A percentile compares a stretch with the other conserved stretches of the same genome.
phyloP scores from a whole-genome alignment of 2,113 vertebrate genomes.

The Polyodon spathula region DNA sequence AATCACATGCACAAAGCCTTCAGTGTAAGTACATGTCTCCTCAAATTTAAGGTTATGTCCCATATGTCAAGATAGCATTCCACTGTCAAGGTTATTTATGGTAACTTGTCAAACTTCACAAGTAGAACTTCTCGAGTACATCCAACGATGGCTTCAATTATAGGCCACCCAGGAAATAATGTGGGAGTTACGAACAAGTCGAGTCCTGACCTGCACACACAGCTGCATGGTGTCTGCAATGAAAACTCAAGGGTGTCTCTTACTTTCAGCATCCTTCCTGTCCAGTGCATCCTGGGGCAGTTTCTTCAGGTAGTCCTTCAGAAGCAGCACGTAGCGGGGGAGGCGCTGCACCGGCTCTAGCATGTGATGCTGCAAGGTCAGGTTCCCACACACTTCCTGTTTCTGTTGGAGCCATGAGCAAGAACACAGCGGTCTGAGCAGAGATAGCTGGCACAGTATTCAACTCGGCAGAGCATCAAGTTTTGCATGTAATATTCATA shows the following conservation, averaged over 20 bases:
- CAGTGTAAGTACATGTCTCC: no score
- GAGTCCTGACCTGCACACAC: no score
- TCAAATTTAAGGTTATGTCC: neutral
- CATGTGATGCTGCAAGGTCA: constrained; percentile 96
- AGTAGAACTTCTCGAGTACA: neutral
- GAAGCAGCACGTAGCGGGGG: constrained; percentile 86
- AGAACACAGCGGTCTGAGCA: constrained; percentile 7
- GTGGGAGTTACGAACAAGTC: no score
- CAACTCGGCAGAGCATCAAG: no score
- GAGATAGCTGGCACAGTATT: no score
- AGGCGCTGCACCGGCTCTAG: constrained; percentile 92
- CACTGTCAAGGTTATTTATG: neutral
- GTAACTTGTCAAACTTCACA: neutral
- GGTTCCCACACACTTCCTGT: constrained; percentile 85
- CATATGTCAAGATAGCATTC: neutral
- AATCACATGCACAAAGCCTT: no score
- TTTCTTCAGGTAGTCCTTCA: constrained; percentile 92
- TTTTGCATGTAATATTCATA: no score
- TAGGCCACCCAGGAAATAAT: no score
- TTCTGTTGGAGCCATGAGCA: constrained; percentile 60
- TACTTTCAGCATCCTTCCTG: constrained; percentile 86
- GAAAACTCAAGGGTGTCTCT: constrained; percentile 14
- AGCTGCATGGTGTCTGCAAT: no score
- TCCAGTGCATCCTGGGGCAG: constrained; percentile 77
- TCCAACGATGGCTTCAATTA: no score